Evolutionary conservation across 2,888 invertebrate genomes (phyloP).

Genomic region (Sinohyriopsis cumingii): DNA sequence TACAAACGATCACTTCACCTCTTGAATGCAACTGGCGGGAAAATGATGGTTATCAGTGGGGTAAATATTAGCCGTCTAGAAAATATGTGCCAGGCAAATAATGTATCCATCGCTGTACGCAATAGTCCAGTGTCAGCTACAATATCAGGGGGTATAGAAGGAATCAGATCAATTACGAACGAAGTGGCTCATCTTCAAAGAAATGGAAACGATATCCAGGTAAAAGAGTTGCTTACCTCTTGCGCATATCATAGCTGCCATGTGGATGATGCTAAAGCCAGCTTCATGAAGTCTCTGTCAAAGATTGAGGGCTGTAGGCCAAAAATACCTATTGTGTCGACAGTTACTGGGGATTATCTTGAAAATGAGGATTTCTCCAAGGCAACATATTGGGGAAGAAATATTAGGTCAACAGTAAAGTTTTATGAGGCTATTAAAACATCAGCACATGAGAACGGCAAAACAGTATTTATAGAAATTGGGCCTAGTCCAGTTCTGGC

Average conservation of each 20-base stretch:
- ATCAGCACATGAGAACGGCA: slow-evolving; percentile 9
- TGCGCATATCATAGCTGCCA: slow-evolving; percentile 43
- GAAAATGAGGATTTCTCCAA: slow-evolving; percentile 10
- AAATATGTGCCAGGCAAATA: slow-evolving; percentile 4
- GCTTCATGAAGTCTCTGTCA: slow-evolving; percentile 15
- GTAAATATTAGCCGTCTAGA: slow-evolving; percentile 14
- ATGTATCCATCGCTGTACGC: slow-evolving; percentile 29
- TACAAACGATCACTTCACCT: slow-evolving; percentile 27
- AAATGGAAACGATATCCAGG: no score
- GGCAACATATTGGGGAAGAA: slow-evolving; percentile 41
- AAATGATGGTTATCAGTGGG: slow-evolving; percentile 35
- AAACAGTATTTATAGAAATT: slow-evolving; percentile 33
- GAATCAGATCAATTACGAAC: slow-evolving; percentile 21
- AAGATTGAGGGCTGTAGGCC: slow-evolving; percentile 11
- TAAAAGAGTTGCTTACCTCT: slow-evolving; percentile 28
- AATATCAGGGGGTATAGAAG: slow-evolving; percentile 38
- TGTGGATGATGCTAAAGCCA: slow-evolving; percentile 18
- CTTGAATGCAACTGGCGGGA: slow-evolving; percentile 21
- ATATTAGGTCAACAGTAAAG: slow-evolving; percentile 37
- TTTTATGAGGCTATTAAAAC: slow-evolving; percentile 32
- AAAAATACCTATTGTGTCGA: slow-evolving; percentile 29
- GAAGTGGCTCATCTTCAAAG: slow-evolving; percentile 4
- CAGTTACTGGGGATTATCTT: slow-evolving; percentile 31
- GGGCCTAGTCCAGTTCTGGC: slow-evolving; percentile 27
- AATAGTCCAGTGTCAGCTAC: slow-evolving; percentile 38